Conservation (phyloP, 1,140 invertebrate species). For the Triops longicaudatus region DNA sequence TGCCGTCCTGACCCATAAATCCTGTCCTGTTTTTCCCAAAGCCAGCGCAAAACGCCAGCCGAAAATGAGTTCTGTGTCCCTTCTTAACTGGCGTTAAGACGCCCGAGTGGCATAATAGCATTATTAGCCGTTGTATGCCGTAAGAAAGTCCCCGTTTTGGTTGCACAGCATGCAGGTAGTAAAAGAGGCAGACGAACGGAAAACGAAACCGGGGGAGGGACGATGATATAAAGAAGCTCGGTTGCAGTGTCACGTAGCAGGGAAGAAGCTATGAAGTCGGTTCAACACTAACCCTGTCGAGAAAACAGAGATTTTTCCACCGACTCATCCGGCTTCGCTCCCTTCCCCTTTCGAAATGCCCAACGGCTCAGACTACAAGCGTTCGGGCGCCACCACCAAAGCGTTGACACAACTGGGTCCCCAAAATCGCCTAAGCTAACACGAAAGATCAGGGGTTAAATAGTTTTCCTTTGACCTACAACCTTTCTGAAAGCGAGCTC, state of each 20-base stretch:
- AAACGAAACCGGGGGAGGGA: not conserved
- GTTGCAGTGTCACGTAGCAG: slow-evolving; percentile 5
- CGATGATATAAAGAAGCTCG: slow-evolving; percentile 3
- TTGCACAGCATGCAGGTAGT: not conserved
- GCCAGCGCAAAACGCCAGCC: not conserved
- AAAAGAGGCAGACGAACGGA: not conserved
- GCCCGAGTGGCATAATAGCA: not conserved
- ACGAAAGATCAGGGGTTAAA: too few species aligned
- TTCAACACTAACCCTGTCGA: not conserved
- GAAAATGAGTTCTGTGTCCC: not conserved
- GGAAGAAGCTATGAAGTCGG: not conserved
- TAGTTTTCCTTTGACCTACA: too few species aligned
- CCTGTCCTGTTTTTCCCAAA: not conserved
- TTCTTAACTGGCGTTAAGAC: not conserved
- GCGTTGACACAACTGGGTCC: too few species aligned
- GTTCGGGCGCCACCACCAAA: too few species aligned
- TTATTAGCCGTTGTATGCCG: not conserved
- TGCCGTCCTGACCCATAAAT: not conserved
- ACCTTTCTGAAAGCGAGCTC: too few species aligned
- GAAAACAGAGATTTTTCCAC: not conserved
- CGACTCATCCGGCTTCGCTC: not conserved
- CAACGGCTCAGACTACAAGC: too few species aligned
- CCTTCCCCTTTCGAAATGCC: too few species aligned
- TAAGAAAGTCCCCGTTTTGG: not conserved
- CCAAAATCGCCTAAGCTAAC: too few species aligned